Percentiles rank a stretch among this genome's conserved stretches.
Evolutionary conservation across 2,888 invertebrate species (phyloP).

Genomic region (Drosophila bunnanda): DNA sequence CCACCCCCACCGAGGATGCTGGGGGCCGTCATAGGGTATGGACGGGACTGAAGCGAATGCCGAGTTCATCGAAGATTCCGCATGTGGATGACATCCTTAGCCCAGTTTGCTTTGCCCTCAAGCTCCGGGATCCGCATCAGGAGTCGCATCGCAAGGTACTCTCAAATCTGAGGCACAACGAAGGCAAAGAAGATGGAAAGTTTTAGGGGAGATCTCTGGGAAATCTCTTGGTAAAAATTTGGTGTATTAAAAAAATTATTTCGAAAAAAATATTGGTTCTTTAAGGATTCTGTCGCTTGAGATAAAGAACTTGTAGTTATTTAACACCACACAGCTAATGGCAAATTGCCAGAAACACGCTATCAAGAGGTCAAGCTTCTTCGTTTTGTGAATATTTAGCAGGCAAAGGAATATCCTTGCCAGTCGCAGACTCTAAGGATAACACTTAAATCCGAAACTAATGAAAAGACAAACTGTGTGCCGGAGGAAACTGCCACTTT

Average conservation of each 20-base stretch:
- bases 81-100: slow-evolving; percentile 66
- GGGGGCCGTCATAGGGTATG: slow-evolving; percentile 56
- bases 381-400: neutral
- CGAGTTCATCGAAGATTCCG: slow-evolving; percentile 70
- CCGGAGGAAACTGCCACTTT: slow-evolving; percentile 23
- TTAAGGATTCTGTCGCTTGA: neutral
- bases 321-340: neutral
- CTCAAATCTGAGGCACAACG: slow-evolving; percentile 40
- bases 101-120: slow-evolving; percentile 53
- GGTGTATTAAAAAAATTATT: neutral
- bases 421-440: slow-evolving; percentile 3
- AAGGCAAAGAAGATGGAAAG: neutral
- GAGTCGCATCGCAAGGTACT: slow-evolving; percentile 31
- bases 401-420: slow-evolving; percentile 1
- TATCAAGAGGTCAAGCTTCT: slow-evolving; percentile 1
- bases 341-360: neutral
- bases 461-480: slow-evolving; percentile 31
- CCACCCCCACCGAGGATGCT: slow-evolving; percentile 44
- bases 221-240: neutral
- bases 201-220: neutral
- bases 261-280: neutral
- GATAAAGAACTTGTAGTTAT: neutral
- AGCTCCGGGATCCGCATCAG: slow-evolving; percentile 39
- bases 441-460: slow-evolving; percentile 35
- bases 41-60: slow-evolving; percentile 68